Percentiles rank a stretch among this genome's conserved stretches.
Evolutionary conservation across 2,797 vertebrate species (phyloP).

Genomic region (Chiloscyllium punctatum): DNA sequence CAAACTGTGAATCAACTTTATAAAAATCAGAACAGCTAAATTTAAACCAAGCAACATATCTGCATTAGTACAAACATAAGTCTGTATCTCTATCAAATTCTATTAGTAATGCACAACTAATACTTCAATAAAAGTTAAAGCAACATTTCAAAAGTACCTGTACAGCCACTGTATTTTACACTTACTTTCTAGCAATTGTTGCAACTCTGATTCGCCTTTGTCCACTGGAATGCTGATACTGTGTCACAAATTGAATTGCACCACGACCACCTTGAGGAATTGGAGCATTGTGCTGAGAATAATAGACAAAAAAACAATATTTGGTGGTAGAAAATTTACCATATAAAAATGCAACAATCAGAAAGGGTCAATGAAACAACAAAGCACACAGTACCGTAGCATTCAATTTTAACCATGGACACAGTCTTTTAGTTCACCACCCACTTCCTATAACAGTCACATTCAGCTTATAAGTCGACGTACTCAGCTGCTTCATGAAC

Average conservation of each 20-base stretch:
- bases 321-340: not conserved
- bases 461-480: conserved; percentile 37
- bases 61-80: not conserved
- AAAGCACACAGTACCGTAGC: not conserved
- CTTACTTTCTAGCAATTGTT: conserved; percentile 86
- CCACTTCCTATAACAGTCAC: conserved; percentile 36
- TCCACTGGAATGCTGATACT: conserved; percentile 91
- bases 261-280: conserved; percentile 92
- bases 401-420: not conserved
- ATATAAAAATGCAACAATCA: conserved; percentile 28
- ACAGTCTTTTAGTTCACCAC: conserved; percentile 39
- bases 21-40: not conserved
- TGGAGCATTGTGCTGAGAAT: conserved; percentile 80
- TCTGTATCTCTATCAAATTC: not conserved
- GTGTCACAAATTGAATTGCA: conserved; percentile 85
- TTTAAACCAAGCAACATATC: not conserved
- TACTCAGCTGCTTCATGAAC: conserved; percentile 37
- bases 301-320: conserved; percentile 39
- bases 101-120: not conserved
- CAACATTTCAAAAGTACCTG: not conserved
- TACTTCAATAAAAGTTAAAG: not conserved
- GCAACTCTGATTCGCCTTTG: conserved; percentile 87
- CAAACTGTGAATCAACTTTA: not conserved
- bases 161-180: not conserved
- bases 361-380: not conserved